Evolutionary conservation across 2,113 vertebrate species (phyloP).

Genomic region (Crotalus helleri): DNA sequence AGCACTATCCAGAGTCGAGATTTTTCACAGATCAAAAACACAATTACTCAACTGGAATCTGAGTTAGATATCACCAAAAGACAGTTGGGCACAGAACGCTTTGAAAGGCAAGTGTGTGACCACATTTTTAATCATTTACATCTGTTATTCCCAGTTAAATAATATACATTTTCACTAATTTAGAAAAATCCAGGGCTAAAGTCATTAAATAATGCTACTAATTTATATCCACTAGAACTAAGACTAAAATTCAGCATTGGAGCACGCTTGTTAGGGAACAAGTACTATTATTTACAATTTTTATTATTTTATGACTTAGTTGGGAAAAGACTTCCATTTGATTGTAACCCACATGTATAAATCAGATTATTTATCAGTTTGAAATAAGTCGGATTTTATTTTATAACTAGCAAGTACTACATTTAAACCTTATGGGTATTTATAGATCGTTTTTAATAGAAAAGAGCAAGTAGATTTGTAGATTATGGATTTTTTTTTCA

Average conservation of each 20-base stretch:
- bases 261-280: neutral
- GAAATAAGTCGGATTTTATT: neutral
- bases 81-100: slow-evolving; percentile 73
- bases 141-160: slow-evolving; percentile 22
- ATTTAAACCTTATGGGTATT: neutral
- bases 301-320: neutral
- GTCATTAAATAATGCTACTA: neutral
- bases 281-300: neutral
- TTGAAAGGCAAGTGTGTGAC: slow-evolving; percentile 72
- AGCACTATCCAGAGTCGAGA: slow-evolving; percentile 68
- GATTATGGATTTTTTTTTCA: neutral
- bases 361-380: neutral
- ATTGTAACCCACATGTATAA: neutral
- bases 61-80: slow-evolving; percentile 76
- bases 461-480: neutral
- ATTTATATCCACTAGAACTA: neutral
- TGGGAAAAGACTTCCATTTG: neutral
- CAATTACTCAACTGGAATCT: slow-evolving; percentile 67
- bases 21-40: slow-evolving; percentile 74
- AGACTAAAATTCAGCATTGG: neutral
- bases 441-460: neutral
- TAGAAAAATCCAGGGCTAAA: neutral
- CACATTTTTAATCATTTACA: slow-evolving; percentile 8
- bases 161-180: slow-evolving; percentile 12
- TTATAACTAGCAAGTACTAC: neutral